These are phyloP conservation scores for Patagioenas fasciata DNA, from an alignment of 2,113 vertebrate species.

Conservation along the genomic window DNA sequence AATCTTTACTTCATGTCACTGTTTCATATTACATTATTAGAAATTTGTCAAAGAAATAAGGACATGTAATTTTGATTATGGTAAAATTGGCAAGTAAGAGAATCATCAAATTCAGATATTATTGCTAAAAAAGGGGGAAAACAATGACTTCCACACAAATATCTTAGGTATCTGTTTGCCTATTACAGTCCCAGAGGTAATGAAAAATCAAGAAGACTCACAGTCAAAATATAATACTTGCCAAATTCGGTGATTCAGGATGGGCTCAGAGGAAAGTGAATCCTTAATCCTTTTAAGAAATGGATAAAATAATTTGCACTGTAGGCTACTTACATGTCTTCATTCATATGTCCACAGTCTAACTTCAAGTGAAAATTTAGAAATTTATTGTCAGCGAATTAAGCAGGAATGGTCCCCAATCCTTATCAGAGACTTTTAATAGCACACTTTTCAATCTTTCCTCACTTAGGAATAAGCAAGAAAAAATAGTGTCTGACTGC, in stretches of 20 bases:
- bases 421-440: background rate
- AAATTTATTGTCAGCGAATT: background rate
- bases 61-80: background rate
- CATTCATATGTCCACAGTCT: background rate
- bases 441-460: background rate
- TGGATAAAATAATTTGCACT: background rate
- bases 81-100: background rate
- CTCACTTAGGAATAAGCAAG: background rate
- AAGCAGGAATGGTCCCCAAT: background rate
- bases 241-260: background rate
- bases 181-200: background rate
- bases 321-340: background rate
- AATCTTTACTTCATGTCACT: background rate
- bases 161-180: background rate
- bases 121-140: background rate
- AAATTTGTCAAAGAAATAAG: constrained; percentile 22
- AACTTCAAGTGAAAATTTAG: background rate
- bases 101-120: background rate
- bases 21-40: background rate
- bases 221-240: background rate
- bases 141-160: background rate
- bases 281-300: background rate
- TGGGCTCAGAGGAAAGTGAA: background rate
- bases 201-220: background rate
- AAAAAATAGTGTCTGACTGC: background rate